Evolutionary conservation across 2,888 invertebrate genomes (phyloP), one percentile per base, ranked within the genome.

Genomic region (Cephonodes hylas): DNA sequence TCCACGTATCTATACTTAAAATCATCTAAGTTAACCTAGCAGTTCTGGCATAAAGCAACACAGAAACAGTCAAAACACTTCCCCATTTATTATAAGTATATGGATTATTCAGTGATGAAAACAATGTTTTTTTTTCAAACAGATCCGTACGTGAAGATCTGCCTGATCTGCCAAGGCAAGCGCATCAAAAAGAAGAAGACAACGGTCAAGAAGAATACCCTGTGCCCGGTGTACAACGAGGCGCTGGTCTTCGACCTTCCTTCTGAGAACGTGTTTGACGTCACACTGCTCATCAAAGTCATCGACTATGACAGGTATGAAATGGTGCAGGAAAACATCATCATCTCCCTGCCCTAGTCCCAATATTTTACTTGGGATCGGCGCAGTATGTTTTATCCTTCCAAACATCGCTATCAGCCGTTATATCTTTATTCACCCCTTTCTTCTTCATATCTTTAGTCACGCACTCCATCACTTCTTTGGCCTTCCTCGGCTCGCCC

Each of bases 131-230:
- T 42, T 38, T 66, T 70, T 46, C 13, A 42, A 61, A 63, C 73
- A 96, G 99, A 99, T 94, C 98, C 99, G 0, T 99, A 98, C 86
- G 97, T 98, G 62, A 98, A 98, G 91, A 96, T 98, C 25, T 96
- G 97, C 74, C 93, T 99, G 62, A 94, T 98, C 72, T 96, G 96
- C 77, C 96, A 97, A 84, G 96, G 96, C 2, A 97, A 97, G 81
- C 93, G 98, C 64, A 96, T 98, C 74, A 98, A 98, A 89, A 98
- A 98, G 92, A 96, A 97, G 86, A 98, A 98, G 86, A 98, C 99
- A 0, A 96, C 96, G 0, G 97, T 98, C 0, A 96, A 97, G 84
- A 95, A 96, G 80, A 96, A 96, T 73, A 97, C 97, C 0, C 91
- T 98, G 0, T 96, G 95, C 80, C 98, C 98, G 0, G 96, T 98